A percentile compares a stretch with the other conserved stretches of the same genome.
phyloP scores from a whole-genome alignment of 2,113 vertebrate genomes.

The Sciurus niger region DNA sequence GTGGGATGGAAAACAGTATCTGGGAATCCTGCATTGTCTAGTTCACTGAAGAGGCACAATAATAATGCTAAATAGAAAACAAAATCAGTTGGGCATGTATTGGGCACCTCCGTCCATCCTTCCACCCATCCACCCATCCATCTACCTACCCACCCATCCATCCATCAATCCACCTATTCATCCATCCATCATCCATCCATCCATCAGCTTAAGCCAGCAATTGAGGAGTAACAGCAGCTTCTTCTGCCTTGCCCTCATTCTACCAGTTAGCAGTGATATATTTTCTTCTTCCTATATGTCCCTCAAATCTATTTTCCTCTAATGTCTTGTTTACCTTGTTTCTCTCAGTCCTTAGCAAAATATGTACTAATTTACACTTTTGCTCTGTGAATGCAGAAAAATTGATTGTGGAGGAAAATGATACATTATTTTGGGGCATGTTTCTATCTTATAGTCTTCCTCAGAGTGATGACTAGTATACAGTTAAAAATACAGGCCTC shows the following conservation, averaged over 20 bases:
- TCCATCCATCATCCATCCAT: no score
- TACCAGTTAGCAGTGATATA: not conserved
- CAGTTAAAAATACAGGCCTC: not conserved
- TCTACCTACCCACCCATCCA: not conserved
- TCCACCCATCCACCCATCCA: no score
- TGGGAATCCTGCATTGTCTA: not conserved
- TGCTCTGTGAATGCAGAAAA: not conserved
- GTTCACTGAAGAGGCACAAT: not conserved
- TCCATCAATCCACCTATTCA: no score
- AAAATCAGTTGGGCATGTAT: not conserved
- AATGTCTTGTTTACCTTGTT: not conserved
- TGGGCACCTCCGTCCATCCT: not conserved
- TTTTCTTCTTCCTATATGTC: not conserved
- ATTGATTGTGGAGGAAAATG: not conserved
- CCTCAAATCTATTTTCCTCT: not conserved
- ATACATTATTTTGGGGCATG: not conserved
- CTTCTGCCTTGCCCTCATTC: not conserved
- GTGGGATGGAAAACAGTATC: not conserved
- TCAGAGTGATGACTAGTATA: not conserved
- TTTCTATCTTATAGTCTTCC: conserved; percentile 17
- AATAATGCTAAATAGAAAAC: not conserved
- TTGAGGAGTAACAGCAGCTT: not conserved
- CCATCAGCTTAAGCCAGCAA: not conserved
- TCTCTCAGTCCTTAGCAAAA: not conserved
- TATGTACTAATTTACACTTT: not conserved